Conservation (phyloP, 2,113 vertebrate species). For the Ursus arctos region DNA sequence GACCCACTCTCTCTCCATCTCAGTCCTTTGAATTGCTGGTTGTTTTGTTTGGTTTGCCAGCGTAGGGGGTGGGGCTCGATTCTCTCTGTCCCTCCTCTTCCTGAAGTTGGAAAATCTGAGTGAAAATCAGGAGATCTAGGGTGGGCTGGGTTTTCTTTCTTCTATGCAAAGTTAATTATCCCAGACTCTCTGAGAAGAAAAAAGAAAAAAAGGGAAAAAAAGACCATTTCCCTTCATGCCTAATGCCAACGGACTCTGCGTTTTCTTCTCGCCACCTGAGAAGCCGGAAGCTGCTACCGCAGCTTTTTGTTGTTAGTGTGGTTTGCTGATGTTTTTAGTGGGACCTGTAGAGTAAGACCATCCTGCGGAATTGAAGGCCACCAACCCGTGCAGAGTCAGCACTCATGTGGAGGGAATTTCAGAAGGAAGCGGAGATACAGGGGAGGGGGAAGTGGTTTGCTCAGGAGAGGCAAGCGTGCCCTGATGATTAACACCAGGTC, state of each 20-base stretch:
- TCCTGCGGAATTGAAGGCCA: not conserved
- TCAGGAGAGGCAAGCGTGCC: slow-evolving; percentile 54
- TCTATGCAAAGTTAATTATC: slow-evolving; percentile 52
- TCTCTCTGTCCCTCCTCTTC: not conserved
- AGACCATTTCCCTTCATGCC: not conserved
- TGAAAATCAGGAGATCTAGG: not conserved
- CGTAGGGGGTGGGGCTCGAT: not conserved
- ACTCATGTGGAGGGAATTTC: slow-evolving; percentile 11
- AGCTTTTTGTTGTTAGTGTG: not conserved
- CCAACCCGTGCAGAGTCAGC: not conserved
- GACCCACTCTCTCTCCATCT: not conserved
- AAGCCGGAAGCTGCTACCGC: not conserved
- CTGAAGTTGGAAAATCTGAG: not conserved
- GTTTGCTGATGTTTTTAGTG: not conserved
- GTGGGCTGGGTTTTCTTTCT: not conserved
- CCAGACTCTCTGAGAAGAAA: not conserved
- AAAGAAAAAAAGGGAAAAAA: not conserved
- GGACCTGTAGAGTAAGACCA: not conserved
- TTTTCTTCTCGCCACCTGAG: not conserved
- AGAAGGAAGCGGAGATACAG: slow-evolving; percentile 45
- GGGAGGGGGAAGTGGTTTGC: slow-evolving; percentile 34
- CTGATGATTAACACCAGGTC: slow-evolving; percentile 74
- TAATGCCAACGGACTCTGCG: not conserved
- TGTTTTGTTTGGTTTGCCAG: not conserved
- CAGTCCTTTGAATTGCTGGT: not conserved